A percentile compares a stretch with the other conserved stretches of the same genome.
Conservation (phyloP, 2,113 vertebrate species). For the Cathartes aura region DNA sequence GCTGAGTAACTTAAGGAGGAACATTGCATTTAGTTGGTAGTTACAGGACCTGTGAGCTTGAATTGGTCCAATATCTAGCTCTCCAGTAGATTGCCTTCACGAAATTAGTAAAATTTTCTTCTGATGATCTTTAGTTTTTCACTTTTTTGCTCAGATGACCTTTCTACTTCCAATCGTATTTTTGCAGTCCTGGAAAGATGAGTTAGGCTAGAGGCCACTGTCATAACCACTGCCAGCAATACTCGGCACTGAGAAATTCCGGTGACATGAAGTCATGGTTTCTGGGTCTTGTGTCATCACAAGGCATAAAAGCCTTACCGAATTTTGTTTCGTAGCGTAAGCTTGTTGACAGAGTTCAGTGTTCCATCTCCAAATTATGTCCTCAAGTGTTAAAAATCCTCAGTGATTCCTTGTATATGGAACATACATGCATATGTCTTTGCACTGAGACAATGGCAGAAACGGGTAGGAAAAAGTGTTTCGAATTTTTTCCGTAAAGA, state of each 20-base stretch:
- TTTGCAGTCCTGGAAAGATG: neutral
- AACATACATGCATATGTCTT: neutral
- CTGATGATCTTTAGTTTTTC: neutral
- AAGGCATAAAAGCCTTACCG: neutral
- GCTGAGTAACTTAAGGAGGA: neutral
- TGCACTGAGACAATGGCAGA: neutral
- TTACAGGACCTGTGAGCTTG: neutral
- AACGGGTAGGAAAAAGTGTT: neutral
- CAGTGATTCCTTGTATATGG: neutral
- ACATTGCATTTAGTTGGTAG: neutral
- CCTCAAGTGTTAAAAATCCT: neutral
- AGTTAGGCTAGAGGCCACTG: neutral
- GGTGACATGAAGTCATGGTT: neutral
- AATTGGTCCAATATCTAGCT: neutral
- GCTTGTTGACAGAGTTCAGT: neutral
- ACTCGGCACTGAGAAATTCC: neutral
- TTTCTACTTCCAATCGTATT: neutral
- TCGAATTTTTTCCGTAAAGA: neutral
- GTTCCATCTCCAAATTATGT: neutral
- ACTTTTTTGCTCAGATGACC: neutral
- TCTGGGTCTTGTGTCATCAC: neutral
- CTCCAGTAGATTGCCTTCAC: neutral
- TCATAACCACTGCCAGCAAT: neutral
- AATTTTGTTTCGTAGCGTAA: neutral
- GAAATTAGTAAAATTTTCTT: neutral